Evolutionary conservation across 1,140 invertebrate genomes (phyloP), one percentile per base, ranked within the genome.

Genomic region (Drosophila ambigua): DNA sequence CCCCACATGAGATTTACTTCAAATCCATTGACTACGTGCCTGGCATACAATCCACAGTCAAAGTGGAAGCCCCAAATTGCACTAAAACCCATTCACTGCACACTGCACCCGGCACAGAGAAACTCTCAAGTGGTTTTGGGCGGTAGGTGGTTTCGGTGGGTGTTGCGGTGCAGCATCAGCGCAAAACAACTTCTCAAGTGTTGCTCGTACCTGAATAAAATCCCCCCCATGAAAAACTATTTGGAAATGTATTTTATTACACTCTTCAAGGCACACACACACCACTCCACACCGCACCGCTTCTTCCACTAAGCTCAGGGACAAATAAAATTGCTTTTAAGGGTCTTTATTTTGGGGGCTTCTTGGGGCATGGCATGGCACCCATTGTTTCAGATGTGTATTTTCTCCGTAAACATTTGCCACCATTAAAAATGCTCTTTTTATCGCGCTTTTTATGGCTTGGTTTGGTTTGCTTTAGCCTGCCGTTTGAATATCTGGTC

Each of bases 381-480:
- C 48, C 26, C 60, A 69, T 78, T 81, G 62, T 75, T 58, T 43
- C 45, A 13, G 20, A 69, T 57, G 39, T 15, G 23, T 68, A 69
- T 68, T 43, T 61, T 9, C 52, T 46, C 44, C 31, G 41, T 46
- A 51, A 60, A 79, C 53, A 58, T 59, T 71, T 53, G 55, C 41
- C 24, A 62, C 67, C 68, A 68, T 74, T 77, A 67, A 81, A 72
- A 83, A 68, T 60, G 60, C 15, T 44, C 63, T 71, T 72, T 82
- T 83, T 72, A 45, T 67, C 31, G 60, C 46, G 39, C n/a, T 43
- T 55, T 77, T 66, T 77, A 68, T 50, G 46, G 20, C 50, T 20
- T 54, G 28, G 23, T 31, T 9, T 20, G 20, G 68, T 58, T 55
- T 69, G 67, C 48, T 57, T 67, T 55, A 20, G 20, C 20, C 20